These are phyloP conservation scores for Corapipo altera DNA, from an alignment of 2,113 vertebrate genomes.

Conservation along the genomic window DNA sequence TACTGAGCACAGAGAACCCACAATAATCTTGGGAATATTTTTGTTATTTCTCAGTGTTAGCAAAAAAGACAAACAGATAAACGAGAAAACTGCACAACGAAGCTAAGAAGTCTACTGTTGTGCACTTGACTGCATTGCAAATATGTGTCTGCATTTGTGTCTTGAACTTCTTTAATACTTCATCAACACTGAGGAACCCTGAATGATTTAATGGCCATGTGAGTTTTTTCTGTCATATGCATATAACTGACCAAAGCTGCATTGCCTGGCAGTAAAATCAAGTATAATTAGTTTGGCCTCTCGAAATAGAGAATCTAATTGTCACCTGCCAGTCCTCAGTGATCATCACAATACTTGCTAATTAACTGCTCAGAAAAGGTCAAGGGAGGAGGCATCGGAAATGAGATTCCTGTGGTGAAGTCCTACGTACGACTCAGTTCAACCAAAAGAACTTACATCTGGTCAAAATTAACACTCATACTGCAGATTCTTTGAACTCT, in stretches of 20 bases:
- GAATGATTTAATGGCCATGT: background rate
- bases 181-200: background rate
- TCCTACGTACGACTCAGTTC: background rate
- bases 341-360: background rate
- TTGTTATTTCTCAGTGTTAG: background rate
- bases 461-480: slow-evolving; percentile 44
- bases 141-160: background rate
- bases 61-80: background rate
- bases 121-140: background rate
- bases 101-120: background rate
- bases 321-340: background rate
- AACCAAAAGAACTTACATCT: slow-evolving; percentile 50
- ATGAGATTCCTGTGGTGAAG: slow-evolving; percentile 46
- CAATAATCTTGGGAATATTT: background rate
- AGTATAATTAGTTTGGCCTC: background rate
- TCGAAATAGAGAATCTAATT: background rate
- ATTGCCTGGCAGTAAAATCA: background rate
- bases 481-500: slow-evolving; percentile 33
- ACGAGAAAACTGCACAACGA: background rate
- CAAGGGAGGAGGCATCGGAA: slow-evolving; percentile 22
- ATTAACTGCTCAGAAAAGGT: slow-evolving; percentile 41
- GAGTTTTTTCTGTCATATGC: background rate
- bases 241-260: background rate
- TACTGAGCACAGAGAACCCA: background rate
- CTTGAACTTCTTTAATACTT: background rate